Percentiles rank a stretch among this genome's conserved stretches.
phyloP scores from a whole-genome alignment of 2,797 vertebrate species.

The Poecilia wingei region DNA sequence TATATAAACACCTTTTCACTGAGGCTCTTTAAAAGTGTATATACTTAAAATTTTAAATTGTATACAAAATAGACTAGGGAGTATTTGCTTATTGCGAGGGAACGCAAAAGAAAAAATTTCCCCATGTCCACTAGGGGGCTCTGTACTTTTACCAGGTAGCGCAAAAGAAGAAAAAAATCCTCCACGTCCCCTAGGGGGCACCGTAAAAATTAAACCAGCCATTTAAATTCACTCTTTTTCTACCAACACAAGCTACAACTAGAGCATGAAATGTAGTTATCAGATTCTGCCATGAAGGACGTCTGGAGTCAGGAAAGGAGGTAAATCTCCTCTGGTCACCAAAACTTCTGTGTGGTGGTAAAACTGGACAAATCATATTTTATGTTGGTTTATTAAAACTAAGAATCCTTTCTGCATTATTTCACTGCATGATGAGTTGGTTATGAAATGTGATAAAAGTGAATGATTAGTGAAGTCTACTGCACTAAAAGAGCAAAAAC shows the following conservation, averaged over 20 bases:
- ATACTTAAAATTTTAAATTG: no score
- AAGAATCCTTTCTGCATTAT: not conserved
- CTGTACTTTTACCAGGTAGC: no score
- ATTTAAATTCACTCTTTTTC: conserved; percentile 24
- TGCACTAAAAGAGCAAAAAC: not conserved
- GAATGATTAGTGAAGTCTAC: not conserved
- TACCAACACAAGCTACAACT: conserved; percentile 35
- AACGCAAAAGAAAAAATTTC: no score
- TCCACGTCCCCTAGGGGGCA: no score
- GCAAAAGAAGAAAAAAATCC: no score
- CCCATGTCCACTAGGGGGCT: no score
- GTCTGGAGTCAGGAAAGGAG: conserved; percentile 23
- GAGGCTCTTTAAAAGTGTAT: no score
- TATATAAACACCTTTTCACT: no score
- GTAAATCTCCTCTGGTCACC: not conserved
- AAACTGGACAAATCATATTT: not conserved
- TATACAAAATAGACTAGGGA: no score
- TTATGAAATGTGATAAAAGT: not conserved
- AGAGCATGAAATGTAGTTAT: conserved; percentile 33
- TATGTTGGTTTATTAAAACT: not conserved
- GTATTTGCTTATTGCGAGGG: no score
- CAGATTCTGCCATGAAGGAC: not conserved
- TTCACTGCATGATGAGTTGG: not conserved
- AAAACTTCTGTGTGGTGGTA: conserved; percentile 17
- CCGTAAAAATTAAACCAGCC: not conserved